Evolutionary conservation across 2,797 vertebrate genomes (phyloP).

Genomic region (Sandelia bainsii): DNA sequence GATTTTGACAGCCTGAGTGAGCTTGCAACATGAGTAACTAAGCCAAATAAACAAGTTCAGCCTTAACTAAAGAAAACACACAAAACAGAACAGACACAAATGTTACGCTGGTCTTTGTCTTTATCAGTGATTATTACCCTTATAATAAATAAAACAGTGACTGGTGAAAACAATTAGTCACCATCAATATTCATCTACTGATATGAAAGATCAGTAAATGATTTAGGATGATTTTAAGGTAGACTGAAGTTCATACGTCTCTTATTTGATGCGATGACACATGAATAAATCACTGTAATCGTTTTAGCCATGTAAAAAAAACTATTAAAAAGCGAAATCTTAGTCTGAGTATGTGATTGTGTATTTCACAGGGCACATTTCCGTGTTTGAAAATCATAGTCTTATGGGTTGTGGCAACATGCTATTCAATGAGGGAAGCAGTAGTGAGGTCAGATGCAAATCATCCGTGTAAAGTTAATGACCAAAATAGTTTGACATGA

Average conservation of each 20-base stretch:
- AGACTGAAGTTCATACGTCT: too few relatives aligned
- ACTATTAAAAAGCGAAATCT: background rate
- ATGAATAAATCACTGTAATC: background rate
- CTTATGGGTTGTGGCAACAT: background rate
- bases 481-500: conserved; percentile 11
- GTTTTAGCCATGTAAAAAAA: background rate
- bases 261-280: background rate
- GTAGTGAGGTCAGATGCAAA: background rate
- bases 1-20: conserved; percentile 43
- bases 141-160: background rate
- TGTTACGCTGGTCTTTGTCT: background rate
- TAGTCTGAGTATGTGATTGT: background rate
- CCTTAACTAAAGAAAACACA: conserved; percentile 23
- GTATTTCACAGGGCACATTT: background rate
- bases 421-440: conserved; percentile 3
- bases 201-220: too few relatives aligned
- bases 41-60: conserved; percentile 41
- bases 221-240: background rate
- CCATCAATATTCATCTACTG: background rate
- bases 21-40: conserved; percentile 14
- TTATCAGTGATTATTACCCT: background rate
- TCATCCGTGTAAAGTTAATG: background rate
- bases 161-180: background rate
- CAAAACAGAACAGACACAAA: conserved; percentile 14
- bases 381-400: conserved; percentile 7